A percentile compares a stretch with the other conserved stretches of the same genome.
These are phyloP conservation scores for Dendronephthya gigantea DNA, from an alignment of 64 coral and sea anemone genomes.

Conservation along the genomic window DNA sequence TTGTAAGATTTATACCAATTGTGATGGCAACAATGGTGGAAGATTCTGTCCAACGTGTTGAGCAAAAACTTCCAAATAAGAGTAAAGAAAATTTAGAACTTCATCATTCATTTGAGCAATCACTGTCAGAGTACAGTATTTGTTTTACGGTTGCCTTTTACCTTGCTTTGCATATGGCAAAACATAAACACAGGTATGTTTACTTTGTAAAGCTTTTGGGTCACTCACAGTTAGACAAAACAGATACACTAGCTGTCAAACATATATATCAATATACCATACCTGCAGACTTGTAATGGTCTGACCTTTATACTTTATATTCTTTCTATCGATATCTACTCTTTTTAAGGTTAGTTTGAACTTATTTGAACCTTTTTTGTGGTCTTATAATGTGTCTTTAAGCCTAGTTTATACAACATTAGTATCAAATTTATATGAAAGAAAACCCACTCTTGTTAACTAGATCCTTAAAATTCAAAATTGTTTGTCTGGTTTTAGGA, in stretches of 20 bases:
- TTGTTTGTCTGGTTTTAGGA: not conserved
- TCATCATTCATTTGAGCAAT: slow-evolving; percentile 26
- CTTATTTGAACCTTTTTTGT: too few species aligned
- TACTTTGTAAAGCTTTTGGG: too few species aligned
- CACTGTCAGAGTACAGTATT: slow-evolving; percentile 67
- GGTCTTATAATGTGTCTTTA: too few species aligned
- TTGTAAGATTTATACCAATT: slow-evolving; percentile 69
- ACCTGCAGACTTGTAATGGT: too few species aligned
- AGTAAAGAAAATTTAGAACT: slow-evolving; percentile 30
- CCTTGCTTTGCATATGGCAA: slow-evolving; percentile 33
- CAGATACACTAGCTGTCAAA: too few species aligned
- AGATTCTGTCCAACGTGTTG: slow-evolving; percentile 41
- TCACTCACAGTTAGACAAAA: too few species aligned
- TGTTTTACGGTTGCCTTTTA: slow-evolving; percentile 63
- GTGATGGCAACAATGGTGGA: slow-evolving; percentile 92
- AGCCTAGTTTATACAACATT: not conserved
- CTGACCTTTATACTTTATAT: too few species aligned
- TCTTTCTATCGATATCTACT: too few species aligned
- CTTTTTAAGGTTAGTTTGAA: too few species aligned
- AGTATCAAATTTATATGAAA: not conserved
- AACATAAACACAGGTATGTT: not conserved
- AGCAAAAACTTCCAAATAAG: slow-evolving; percentile 39
- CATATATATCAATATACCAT: too few species aligned
- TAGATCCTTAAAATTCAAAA: not conserved
- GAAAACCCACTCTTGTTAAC: too few species aligned